These are phyloP conservation scores for Pseudorasbora parva DNA, from an alignment of 2,113 vertebrate species.

Conservation along the genomic window DNA sequence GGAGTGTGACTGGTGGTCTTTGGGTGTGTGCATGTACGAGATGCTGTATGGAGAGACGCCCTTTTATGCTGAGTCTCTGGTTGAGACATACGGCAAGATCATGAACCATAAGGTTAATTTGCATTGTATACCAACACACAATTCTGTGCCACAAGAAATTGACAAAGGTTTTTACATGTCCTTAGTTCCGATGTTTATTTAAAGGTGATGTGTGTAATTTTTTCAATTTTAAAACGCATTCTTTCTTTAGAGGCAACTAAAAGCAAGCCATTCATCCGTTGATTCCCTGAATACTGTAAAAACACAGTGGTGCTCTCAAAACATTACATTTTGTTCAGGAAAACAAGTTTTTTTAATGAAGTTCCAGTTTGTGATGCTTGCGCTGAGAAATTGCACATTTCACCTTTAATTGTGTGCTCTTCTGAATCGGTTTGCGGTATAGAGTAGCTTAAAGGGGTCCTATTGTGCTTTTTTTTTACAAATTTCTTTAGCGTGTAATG, in stretches of 20 bases:
- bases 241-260: neutral
- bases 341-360: neutral
- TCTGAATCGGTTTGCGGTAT: conserved; percentile 1
- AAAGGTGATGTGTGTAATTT: conserved; percentile 12
- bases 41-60: conserved; percentile 99
- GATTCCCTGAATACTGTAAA: neutral
- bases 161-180: neutral
- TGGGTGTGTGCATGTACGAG: conserved; percentile 99
- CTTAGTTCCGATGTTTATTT: neutral
- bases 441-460: conserved; percentile 45
- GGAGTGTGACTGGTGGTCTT: conserved; percentile 99
- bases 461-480: no score
- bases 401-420: neutral
- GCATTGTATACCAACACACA: neutral
- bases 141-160: neutral
- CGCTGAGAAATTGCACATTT: neutral
- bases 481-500: no score
- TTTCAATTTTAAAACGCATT: neutral
- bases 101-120: conserved; percentile 98
- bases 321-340: neutral
- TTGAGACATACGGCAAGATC: conserved; percentile 99
- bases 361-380: neutral
- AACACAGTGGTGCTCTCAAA: neutral
- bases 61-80: conserved; percentile 97
- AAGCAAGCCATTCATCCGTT: neutral